Conservation (phyloP, 2,113 vertebrate genomes). For the Dascyllus trimaculatus region DNA sequence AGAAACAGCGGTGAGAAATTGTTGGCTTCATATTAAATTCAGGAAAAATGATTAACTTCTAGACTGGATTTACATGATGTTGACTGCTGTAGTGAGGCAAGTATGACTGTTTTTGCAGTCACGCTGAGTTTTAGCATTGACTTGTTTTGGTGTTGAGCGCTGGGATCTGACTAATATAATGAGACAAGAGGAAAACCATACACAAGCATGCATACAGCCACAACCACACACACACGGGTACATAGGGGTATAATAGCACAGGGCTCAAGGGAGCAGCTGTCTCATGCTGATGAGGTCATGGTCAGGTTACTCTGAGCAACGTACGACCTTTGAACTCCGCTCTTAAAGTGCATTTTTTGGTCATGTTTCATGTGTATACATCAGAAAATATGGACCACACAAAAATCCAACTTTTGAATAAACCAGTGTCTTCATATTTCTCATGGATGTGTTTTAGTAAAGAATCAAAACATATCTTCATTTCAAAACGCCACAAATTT, state of each 20-base stretch:
- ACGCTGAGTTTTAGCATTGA: neutral
- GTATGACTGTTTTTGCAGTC: too few relatives aligned
- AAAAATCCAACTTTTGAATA: too few relatives aligned
- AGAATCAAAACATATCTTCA: neutral
- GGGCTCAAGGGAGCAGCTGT: constrained; percentile 52
- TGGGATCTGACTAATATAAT: constrained; percentile 38
- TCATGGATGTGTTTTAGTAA: neutral
- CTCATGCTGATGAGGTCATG: constrained; percentile 70
- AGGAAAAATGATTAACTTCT: too few relatives aligned
- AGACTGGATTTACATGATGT: too few relatives aligned
- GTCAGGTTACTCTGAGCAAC: constrained; percentile 63
- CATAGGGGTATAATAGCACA: neutral
- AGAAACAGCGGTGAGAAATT: neutral
- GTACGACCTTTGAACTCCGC: constrained; percentile 53
- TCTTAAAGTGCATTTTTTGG: neutral
- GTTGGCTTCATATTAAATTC: too few relatives aligned
- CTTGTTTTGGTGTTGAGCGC: neutral
- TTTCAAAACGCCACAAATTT: neutral
- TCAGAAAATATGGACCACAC: constrained; percentile 1
- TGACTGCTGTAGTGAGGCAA: too few relatives aligned
- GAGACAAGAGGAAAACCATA: constrained; percentile 40
- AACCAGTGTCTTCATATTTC: neutral
- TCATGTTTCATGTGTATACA: neutral
- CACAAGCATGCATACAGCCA: neutral
- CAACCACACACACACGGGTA: neutral